phyloP scores from a whole-genome alignment of 2,797 vertebrate genomes.

The Salmo trutta region DNA sequence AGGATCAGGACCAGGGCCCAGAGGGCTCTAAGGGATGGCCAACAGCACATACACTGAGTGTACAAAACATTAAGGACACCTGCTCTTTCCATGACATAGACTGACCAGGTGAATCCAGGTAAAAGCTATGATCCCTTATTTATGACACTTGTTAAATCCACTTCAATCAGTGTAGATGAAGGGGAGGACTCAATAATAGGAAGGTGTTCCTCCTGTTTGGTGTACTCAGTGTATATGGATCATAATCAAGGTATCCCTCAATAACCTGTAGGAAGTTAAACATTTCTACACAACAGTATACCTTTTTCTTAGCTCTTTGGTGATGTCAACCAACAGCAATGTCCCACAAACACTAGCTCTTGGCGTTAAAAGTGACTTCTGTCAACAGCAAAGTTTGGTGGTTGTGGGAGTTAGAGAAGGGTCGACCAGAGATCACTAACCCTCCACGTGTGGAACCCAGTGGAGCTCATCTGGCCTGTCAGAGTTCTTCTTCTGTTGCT shows the following conservation, averaged over 20 bases:
- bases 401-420: constrained; percentile 13
- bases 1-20: not conserved
- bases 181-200: no score
- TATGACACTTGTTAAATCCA: no score
- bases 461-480: constrained; percentile 3
- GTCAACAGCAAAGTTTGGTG: not conserved
- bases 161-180: no score
- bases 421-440: constrained; percentile 4
- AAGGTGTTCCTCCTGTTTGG: no score
- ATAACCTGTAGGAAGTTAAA: not conserved
- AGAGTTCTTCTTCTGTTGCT: constrained; percentile 5
- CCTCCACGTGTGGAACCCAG: constrained; percentile 25
- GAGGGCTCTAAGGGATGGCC: not conserved
- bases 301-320: not conserved
- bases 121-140: no score
- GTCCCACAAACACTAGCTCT: not conserved
- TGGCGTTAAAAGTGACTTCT: not conserved
- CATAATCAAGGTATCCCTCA: not conserved
- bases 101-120: no score
- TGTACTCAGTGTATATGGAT: not conserved
- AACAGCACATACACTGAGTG: not conserved
- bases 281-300: no score
- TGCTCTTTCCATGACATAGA: no score
- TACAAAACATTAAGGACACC: no score
- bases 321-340: not conserved